These are phyloP conservation scores for Marmota monax DNA, from an alignment of 2,113 vertebrate species.

Conservation along the genomic window DNA sequence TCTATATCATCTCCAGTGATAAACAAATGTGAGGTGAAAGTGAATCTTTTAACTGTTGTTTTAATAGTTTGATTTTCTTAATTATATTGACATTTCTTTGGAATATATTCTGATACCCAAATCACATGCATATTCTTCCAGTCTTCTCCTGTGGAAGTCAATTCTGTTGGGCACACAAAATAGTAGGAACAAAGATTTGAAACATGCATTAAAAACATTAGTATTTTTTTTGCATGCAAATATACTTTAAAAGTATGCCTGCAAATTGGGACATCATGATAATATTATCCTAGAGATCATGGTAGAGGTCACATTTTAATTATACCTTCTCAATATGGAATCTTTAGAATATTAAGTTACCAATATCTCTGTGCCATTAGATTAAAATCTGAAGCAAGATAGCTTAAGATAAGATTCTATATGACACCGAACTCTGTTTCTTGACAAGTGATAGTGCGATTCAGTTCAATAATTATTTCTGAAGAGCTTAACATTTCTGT, in stretches of 20 bases:
- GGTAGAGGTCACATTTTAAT: background rate
- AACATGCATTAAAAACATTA: background rate
- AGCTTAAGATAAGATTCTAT: background rate
- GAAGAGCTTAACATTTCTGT: background rate
- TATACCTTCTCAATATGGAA: background rate
- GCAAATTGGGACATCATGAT: background rate
- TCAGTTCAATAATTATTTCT: conserved; percentile 42
- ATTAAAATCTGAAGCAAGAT: conserved; percentile 50
- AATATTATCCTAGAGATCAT: background rate
- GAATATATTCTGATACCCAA: background rate
- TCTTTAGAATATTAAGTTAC: conserved; percentile 17
- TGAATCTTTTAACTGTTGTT: conserved; percentile 51
- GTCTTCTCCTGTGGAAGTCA: background rate
- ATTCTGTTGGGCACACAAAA: background rate
- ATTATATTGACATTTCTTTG: conserved; percentile 23
- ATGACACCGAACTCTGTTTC: conserved; percentile 3
- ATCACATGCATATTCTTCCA: background rate
- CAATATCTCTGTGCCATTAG: background rate
- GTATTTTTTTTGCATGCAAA: background rate
- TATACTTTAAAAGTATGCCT: background rate
- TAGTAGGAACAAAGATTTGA: background rate
- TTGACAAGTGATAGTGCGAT: background rate
- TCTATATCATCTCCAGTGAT: conserved; percentile 39
- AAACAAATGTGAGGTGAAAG: conserved; percentile 57
- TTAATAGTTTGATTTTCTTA: conserved; percentile 52